A percentile compares a stretch with the other conserved stretches of the same genome.
These are phyloP conservation scores for Nemoura dubitans DNA, from an alignment of 2,888 invertebrate genomes.

Conservation along the genomic window DNA sequence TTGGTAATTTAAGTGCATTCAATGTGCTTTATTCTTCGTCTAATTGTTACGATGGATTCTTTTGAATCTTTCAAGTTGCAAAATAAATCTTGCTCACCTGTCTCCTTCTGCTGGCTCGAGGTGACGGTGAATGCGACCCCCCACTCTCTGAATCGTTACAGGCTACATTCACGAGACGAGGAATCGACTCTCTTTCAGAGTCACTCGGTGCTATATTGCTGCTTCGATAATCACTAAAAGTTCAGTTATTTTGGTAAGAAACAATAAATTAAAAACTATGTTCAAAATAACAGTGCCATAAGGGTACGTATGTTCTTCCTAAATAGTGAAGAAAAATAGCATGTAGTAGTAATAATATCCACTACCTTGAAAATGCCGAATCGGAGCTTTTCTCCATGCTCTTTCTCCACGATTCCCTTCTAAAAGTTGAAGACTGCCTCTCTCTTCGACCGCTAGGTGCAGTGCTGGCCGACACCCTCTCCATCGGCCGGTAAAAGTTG, in stretches of 20 bases:
- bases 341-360: background rate
- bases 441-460: constrained; percentile 58
- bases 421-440: constrained; percentile 68
- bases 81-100: constrained; percentile 65
- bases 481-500: constrained; percentile 95
- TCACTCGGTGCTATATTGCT: constrained; percentile 89
- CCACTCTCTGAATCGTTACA: constrained; percentile 86
- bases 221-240: constrained; percentile 88
- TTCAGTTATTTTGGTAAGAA: background rate
- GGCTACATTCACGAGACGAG: constrained; percentile 68
- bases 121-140: constrained; percentile 87
- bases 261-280: constrained; percentile 24
- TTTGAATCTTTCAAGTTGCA: too few relatives aligned
- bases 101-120: constrained; percentile 80
- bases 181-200: constrained; percentile 77
- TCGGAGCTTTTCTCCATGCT: constrained; percentile 93
- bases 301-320: background rate
- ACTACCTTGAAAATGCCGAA: constrained; percentile 89
- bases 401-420: constrained; percentile 89
- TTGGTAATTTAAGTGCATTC: too few relatives aligned
- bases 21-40: too few relatives aligned
- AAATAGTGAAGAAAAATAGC: background rate
- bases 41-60: too few relatives aligned
- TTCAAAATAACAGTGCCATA: background rate
- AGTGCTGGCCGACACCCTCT: constrained; percentile 66